phyloP scores from a whole-genome alignment of 2,113 vertebrate species.

The Bujurquina vittata region DNA sequence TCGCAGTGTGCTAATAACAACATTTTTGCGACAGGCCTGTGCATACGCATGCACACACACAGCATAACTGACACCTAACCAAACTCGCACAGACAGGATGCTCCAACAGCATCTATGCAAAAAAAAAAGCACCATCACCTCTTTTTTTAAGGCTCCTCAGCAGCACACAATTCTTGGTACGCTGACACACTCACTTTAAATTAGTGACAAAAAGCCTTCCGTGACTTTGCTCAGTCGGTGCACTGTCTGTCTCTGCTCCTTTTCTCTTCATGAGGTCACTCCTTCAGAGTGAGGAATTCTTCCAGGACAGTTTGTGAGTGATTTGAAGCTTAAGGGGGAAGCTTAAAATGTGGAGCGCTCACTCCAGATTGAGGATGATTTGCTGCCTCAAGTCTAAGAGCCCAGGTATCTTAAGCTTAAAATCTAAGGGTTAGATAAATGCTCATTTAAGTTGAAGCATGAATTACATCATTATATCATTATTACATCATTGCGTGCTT shows the following conservation, averaged over 20 bases:
- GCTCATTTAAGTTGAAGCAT: not conserved
- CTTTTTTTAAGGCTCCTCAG: not conserved
- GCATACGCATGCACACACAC: not conserved
- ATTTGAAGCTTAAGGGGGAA: not conserved
- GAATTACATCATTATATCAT: not conserved
- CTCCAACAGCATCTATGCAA: not conserved
- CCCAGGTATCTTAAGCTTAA: too few relatives aligned
- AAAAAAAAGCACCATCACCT: not conserved
- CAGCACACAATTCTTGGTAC: not conserved
- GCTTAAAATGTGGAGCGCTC: not conserved
- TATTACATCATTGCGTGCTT: not conserved
- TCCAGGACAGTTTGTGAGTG: not conserved
- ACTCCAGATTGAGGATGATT: too few relatives aligned
- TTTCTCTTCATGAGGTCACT: not conserved
- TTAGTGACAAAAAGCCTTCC: not conserved
- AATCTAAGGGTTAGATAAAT: not conserved
- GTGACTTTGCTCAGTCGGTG: not conserved
- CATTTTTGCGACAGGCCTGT: not conserved
- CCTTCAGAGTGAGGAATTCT: not conserved
- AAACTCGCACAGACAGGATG: not conserved
- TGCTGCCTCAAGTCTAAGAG: too few relatives aligned
- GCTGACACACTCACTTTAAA: not conserved
- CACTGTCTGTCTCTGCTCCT: not conserved
- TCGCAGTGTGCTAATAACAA: not conserved
- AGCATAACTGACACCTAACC: not conserved